A percentile compares a stretch with the other conserved stretches of the same genome.
Conservation (phyloP, 2,797 vertebrate genomes). For the Gallinago nigripennis region DNA sequence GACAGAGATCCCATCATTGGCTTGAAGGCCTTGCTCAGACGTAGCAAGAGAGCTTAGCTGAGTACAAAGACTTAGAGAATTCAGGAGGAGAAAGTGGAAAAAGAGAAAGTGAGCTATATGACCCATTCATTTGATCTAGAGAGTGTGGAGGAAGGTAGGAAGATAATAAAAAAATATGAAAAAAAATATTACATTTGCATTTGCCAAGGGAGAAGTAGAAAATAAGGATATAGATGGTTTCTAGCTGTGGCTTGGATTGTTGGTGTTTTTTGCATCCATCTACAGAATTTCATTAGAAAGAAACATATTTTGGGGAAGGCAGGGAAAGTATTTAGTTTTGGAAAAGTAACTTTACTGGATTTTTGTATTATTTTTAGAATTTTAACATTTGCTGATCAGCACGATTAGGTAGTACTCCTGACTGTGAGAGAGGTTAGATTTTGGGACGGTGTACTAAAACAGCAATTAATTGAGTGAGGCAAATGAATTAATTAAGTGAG, state of each 20-base stretch:
- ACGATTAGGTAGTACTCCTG: background rate
- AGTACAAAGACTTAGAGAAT: background rate
- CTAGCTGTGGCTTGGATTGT: background rate
- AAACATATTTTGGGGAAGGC: background rate
- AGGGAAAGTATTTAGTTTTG: background rate
- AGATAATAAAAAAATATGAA: background rate
- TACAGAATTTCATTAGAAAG: background rate
- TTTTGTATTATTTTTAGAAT: background rate
- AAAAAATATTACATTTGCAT: background rate
- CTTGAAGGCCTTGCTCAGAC: background rate
- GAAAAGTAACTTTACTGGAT: background rate
- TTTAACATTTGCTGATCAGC: background rate
- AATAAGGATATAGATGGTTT: background rate
- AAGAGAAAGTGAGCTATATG: background rate
- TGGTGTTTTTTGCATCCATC: background rate
- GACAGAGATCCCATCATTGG: background rate
- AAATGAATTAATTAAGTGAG: background rate
- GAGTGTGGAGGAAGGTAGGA: background rate
- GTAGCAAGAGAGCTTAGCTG: background rate
- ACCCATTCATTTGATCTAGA: background rate
- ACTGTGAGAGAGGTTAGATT: background rate
- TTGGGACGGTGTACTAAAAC: background rate
- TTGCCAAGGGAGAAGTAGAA: background rate
- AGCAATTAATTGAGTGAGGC: background rate
- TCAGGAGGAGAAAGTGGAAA: background rate